Conservation (phyloP, 2,888 invertebrate genomes). For the Microctonus hyperodae region DNA sequence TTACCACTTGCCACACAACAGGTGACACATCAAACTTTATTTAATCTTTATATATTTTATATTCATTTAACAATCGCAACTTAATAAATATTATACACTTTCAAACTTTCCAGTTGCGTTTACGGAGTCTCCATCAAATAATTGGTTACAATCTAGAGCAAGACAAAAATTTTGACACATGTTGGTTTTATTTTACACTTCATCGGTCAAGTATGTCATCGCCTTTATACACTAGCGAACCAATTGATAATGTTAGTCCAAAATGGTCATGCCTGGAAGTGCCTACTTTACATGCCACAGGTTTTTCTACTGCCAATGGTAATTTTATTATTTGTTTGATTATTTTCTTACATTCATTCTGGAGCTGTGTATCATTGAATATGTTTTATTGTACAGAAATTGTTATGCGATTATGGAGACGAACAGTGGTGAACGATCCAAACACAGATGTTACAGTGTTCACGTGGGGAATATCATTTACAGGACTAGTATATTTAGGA, state of each 20-base stretch:
- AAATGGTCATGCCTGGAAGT: slow-evolving; percentile 84
- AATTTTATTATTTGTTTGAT: slow-evolving; percentile 36
- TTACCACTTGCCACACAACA: slow-evolving; percentile 85
- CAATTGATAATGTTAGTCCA: slow-evolving; percentile 74
- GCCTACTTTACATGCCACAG: slow-evolving; percentile 67
- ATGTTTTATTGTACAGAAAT: slow-evolving; percentile 49
- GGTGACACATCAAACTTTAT: slow-evolving; percentile 61
- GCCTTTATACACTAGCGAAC: slow-evolving; percentile 85
- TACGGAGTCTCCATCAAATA: slow-evolving; percentile 81
- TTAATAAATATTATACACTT: neutral
- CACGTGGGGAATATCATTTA: slow-evolving; percentile 86
- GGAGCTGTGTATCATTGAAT: slow-evolving; percentile 60
- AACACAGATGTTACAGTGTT: slow-evolving; percentile 71
- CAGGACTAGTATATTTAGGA: slow-evolving; percentile 80
- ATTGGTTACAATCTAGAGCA: slow-evolving; percentile 70
- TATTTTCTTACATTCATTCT: neutral
- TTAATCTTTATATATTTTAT: slow-evolving; percentile 13
- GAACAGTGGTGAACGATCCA: slow-evolving; percentile 48
- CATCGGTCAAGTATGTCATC: slow-evolving; percentile 83
- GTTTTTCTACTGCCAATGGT: slow-evolving; percentile 60
- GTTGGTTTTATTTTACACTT: slow-evolving; percentile 79
- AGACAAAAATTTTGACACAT: slow-evolving; percentile 64
- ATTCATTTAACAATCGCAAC: neutral
- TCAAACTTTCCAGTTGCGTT: slow-evolving; percentile 69
- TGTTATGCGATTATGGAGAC: slow-evolving; percentile 58